A percentile compares a stretch with the other conserved stretches of the same genome.
Conservation (phyloP, 2,888 invertebrate genomes). For the Clostera curtula region DNA sequence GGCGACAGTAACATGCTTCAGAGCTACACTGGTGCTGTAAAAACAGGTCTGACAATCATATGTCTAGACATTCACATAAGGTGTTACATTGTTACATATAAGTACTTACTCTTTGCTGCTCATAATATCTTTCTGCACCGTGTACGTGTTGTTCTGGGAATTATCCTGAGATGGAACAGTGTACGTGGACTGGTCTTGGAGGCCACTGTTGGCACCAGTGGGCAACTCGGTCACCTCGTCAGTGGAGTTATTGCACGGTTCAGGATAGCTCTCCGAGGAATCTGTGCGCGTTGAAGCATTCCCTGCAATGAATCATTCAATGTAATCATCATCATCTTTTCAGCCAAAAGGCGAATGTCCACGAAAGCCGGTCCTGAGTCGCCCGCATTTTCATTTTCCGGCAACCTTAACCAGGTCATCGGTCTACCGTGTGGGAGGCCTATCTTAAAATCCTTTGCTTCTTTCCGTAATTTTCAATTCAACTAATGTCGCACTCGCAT, state of each 20-base stretch:
- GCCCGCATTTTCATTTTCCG: too few species aligned
- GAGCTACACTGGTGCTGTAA: too few species aligned
- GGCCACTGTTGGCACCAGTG: constrained; percentile 30
- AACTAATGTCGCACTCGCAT: too few species aligned
- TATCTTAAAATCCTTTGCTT: too few species aligned
- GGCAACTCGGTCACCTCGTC: constrained; percentile 55
- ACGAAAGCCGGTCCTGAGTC: too few species aligned
- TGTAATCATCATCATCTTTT: too few species aligned
- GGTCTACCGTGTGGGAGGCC: too few species aligned
- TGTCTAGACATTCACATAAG: background rate
- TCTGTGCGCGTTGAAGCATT: constrained; percentile 52
- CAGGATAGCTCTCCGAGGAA: constrained; percentile 63
- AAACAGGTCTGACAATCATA: too few species aligned
- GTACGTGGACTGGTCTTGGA: constrained; percentile 34
- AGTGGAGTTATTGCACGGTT: constrained; percentile 62
- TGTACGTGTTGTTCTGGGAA: constrained; percentile 41
- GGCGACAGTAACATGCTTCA: too few species aligned
- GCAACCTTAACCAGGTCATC: too few species aligned
- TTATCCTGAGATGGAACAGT: constrained; percentile 34
- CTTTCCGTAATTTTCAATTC: too few species aligned
- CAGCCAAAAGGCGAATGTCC: too few species aligned
- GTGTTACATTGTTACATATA: background rate
- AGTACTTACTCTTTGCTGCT: constrained; percentile 54
- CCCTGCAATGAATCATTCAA: constrained; percentile 30
- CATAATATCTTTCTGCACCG: constrained; percentile 39